Evolutionary conservation across 2,113 vertebrate species (phyloP).

Genomic region (Cyprinodon variegatus): DNA sequence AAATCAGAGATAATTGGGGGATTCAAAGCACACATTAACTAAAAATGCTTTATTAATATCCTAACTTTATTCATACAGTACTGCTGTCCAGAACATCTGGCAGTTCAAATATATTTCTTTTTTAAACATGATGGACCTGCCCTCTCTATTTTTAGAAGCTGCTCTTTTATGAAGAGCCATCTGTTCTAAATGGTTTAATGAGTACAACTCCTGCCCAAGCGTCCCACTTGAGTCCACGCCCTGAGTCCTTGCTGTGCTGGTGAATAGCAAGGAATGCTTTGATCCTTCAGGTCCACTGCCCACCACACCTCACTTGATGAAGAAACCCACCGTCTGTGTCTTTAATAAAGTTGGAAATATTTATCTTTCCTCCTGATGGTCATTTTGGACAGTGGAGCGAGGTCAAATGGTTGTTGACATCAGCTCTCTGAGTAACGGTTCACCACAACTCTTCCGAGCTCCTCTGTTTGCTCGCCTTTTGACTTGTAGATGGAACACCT

Average conservation of each 20-base stretch:
- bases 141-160: constrained; percentile 51
- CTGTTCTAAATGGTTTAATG: constrained; percentile 42
- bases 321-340: constrained; percentile 39
- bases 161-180: constrained; percentile 52
- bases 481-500: constrained; percentile 60
- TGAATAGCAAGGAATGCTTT: constrained; percentile 63
- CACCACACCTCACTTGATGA: constrained; percentile 15
- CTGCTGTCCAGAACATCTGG: constrained; percentile 18
- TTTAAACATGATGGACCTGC: constrained; percentile 5
- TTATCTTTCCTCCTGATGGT: constrained; percentile 63
- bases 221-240: constrained; percentile 56
- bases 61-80: constrained; percentile 13
- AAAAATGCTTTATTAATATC: neutral
- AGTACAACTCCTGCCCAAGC: constrained; percentile 38
- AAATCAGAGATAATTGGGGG: constrained; percentile 5
- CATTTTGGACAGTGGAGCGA: constrained; percentile 35
- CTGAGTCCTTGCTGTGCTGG: constrained; percentile 42
- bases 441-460: constrained; percentile 12
- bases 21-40: constrained; percentile 21
- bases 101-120: constrained; percentile 3
- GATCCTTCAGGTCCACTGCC: constrained; percentile 33
- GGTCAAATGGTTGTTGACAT: constrained; percentile 55
- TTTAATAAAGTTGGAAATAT: constrained; percentile 56
- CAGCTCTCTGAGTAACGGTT: constrained; percentile 54
- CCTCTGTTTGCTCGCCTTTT: constrained; percentile 68